Percentiles rank a stretch among this genome's conserved stretches.
These are phyloP conservation scores for Amazona ochrocephala DNA, from an alignment of 2,797 vertebrate species.

Conservation along the genomic window DNA sequence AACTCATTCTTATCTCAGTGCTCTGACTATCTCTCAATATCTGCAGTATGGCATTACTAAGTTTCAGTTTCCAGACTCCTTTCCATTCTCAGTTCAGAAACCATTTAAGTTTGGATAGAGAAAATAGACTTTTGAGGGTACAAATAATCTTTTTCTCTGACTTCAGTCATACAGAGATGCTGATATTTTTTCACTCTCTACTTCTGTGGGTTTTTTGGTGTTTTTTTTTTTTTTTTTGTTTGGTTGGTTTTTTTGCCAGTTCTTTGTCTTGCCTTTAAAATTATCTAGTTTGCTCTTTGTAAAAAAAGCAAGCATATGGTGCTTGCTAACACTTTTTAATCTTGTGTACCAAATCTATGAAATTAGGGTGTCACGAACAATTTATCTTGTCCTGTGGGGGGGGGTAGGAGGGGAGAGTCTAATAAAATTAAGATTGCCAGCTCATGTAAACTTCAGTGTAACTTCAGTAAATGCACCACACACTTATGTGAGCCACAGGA, in stretches of 20 bases:
- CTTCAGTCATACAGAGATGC: background rate
- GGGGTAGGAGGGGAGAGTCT: background rate
- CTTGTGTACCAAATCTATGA: background rate
- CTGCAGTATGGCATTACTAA: background rate
- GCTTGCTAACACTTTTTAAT: background rate
- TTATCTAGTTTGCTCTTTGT: background rate
- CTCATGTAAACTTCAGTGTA: background rate
- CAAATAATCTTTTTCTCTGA: background rate
- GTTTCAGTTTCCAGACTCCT: background rate
- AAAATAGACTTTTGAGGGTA: background rate
- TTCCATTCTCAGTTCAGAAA: background rate
- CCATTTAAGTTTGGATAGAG: background rate
- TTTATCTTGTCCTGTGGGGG: background rate
- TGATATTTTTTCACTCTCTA: background rate
- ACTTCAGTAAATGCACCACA: background rate
- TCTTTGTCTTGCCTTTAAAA: background rate
- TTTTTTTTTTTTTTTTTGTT: too few relatives aligned
- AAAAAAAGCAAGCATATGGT: background rate
- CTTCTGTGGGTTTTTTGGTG: background rate
- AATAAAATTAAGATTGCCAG: background rate
- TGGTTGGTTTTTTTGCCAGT: background rate
- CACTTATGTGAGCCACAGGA: background rate
- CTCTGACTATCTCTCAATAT: background rate
- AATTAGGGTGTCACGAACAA: background rate
- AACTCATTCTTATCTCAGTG: background rate